Evolutionary conservation across 2,113 vertebrate species (phyloP).

Genomic region (Engystomops pustulosus): DNA sequence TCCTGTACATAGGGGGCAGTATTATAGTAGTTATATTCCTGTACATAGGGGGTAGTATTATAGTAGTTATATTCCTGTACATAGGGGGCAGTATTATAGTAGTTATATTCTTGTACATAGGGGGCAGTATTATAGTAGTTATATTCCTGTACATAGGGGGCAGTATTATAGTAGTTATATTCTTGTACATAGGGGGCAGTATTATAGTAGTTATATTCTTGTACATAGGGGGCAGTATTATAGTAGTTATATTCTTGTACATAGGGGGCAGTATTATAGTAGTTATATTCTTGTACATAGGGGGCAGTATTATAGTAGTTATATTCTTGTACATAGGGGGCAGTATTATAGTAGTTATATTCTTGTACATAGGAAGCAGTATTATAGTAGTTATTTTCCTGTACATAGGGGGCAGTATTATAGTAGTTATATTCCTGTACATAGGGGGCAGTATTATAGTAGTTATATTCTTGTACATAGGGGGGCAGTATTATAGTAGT

Average conservation of each 20-base stretch:
- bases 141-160: background rate
- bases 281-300: constrained; percentile 3
- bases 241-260: background rate
- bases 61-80: constrained; percentile 8
- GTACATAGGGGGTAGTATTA: background rate
- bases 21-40: background rate
- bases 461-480: constrained; percentile 17
- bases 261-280: background rate
- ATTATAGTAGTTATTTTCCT: too few relatives aligned
- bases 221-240: background rate
- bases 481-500: constrained; percentile 11
- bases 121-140: background rate
- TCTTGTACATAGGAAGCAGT: constrained; percentile 15
- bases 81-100: background rate
- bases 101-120: background rate
- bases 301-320: background rate
- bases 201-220: constrained; percentile 21
- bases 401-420: too few relatives aligned
- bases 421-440: too few relatives aligned
- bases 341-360: constrained; percentile 20
- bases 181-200: background rate
- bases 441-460: background rate
- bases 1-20: background rate
- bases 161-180: constrained; percentile 21
- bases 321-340: background rate